phyloP scores from a whole-genome alignment of 2,888 invertebrate genomes.

The Hirtodrosophila duncani region DNA sequence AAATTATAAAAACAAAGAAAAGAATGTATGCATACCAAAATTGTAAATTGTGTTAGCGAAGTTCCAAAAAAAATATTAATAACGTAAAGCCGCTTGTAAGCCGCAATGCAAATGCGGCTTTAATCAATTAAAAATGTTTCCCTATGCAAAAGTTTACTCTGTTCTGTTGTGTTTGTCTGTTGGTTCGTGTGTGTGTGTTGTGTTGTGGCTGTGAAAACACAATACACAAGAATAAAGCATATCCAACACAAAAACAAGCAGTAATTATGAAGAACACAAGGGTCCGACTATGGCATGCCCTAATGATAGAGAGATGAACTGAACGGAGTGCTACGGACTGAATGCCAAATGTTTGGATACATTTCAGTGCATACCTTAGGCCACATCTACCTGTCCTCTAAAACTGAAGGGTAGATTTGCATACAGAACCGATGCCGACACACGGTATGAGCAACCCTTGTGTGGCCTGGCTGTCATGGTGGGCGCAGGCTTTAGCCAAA shows the following conservation, averaged over 20 bases:
- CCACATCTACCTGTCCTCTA: too few relatives aligned
- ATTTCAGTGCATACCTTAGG: too few relatives aligned
- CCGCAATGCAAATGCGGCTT: slow-evolving; percentile 70
- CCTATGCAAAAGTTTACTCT: slow-evolving; percentile 45
- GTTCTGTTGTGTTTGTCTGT: slow-evolving; percentile 4
- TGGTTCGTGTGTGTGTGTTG: slow-evolving; percentile 12
- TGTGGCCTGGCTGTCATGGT: slow-evolving; percentile 50
- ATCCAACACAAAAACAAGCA: slow-evolving; percentile 39
- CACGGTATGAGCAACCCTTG: slow-evolving; percentile 61
- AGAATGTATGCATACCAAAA: too few relatives aligned
- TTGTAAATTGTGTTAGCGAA: slow-evolving; percentile 9
- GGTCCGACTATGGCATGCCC: too few relatives aligned
- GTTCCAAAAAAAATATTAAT: slow-evolving; percentile 29
- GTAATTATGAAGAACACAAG: too few relatives aligned
- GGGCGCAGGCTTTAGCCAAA: slow-evolving; percentile 54
- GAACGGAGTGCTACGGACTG: too few relatives aligned
- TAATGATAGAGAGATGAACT: too few relatives aligned
- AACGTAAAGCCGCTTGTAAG: slow-evolving; percentile 67
- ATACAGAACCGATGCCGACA: too few relatives aligned
- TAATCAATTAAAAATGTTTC: slow-evolving; percentile 71
- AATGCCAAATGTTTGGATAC: too few relatives aligned
- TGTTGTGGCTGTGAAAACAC: slow-evolving; percentile 42
- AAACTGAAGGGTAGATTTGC: too few relatives aligned
- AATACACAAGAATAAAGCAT: slow-evolving; percentile 58
- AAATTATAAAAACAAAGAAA: background rate